Evolutionary conservation across 2,888 invertebrate species (phyloP), one percentile per base, ranked within the genome.

Genomic region (Crepidodera aurea): DNA sequence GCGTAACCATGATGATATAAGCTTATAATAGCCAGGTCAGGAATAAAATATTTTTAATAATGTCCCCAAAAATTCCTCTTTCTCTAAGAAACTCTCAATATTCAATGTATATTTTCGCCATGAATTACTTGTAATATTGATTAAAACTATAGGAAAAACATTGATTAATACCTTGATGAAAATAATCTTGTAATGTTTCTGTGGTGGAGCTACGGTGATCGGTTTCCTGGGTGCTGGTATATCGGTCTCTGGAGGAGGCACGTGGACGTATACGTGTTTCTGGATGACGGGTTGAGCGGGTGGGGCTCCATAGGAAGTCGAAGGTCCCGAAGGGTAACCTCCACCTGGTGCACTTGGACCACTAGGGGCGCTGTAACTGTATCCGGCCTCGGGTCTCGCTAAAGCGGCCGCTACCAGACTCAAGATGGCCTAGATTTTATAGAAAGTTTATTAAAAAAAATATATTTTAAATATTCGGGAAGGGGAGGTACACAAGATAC

Each of bases 231-330:
- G 87, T 15, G 88, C 85, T 32, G 87, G 87, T 76, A 89, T 86
- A 75, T 93, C 93, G 25, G 90, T 90, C 80, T 94, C 93, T 74
- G 93, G 93, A 59, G 93, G 94, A 50, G 94, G 93, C 13, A 94
- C 93, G 80, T 94, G 94, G 13, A 94, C 93, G 82, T 94, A 94
- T 10, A 94, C 93, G 78, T 94, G 94, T 78, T 94, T 94, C 82
- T 94, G 94, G 53, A 94, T 88, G 37, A 92, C 89, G 57, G 92
- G 90, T 62, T 88, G 88, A 74, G 88, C 89, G 65, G 85, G 83
- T 0, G 91, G 91, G 5, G 90, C 86, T 13, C 90, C 91, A 73
- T 91, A 91, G 71, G 87, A 86, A 1, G 87, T 86, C 0, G 85
- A 81, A 1, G 88, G 89, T 1, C 84, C 83, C 2, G 84, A 83